phyloP scores from a whole-genome alignment of 1,140 invertebrate species.

The Anastrepha obliqua region DNA sequence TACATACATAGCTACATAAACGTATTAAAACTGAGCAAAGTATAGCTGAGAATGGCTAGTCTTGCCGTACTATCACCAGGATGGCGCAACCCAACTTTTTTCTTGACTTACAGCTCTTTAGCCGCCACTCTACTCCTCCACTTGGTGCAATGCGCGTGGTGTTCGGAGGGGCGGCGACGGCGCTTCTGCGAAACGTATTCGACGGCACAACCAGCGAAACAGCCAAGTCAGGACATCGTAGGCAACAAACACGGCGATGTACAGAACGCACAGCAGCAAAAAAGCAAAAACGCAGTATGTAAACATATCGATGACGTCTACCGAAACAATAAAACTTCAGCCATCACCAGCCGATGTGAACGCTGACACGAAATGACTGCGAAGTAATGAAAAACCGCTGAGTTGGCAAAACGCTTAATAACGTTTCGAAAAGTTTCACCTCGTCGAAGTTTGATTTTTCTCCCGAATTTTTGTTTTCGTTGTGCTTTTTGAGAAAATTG shows the following conservation, averaged over 20 bases:
- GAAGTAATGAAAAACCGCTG: neutral
- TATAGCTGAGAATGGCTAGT: neutral
- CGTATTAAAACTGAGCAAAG: no score
- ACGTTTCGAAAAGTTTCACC: neutral
- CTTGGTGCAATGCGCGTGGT: neutral
- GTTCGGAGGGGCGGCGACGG: neutral
- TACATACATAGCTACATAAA: no score
- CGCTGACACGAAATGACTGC: neutral
- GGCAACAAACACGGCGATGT: constrained; percentile 27
- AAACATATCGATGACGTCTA: constrained; percentile 66
- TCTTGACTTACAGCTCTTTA: neutral
- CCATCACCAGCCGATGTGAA: constrained; percentile 56
- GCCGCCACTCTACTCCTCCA: neutral
- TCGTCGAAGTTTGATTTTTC: neutral
- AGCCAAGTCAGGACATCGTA: neutral
- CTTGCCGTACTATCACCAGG: neutral
- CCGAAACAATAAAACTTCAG: constrained; percentile 72
- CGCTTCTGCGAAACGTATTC: neutral
- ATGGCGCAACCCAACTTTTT: neutral
- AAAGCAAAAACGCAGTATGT: constrained; percentile 37
- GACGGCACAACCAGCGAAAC: neutral
- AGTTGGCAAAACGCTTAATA: constrained; percentile 13
- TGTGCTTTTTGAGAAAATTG: neutral
- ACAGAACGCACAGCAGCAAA: constrained; percentile 9
- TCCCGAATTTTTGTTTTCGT: neutral